Evolutionary conservation across 2,113 vertebrate genomes (phyloP), one percentile per base, ranked within the genome.

Genomic region (Eolophus roseicapilla): DNA sequence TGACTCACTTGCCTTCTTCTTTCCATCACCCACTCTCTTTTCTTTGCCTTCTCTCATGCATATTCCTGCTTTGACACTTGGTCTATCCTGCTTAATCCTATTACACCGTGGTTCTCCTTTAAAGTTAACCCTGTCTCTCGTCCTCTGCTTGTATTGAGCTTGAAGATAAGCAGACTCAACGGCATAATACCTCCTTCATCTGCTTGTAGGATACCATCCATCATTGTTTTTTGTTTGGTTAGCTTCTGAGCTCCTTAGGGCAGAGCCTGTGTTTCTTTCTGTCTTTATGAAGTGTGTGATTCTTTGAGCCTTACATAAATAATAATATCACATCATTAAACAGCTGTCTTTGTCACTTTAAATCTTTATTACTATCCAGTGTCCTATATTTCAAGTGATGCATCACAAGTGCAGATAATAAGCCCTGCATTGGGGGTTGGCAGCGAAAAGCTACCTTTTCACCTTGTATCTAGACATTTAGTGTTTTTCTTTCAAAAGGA

Each of bases 1-100:
- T 96, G 93, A 96, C 92, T 96, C 95, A 95, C 80, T 96, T 90
- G 85, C 80, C 79, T 90, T 71, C 79, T 95, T 86, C 68, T 91
- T 95, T 93, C 92, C 92, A 64, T 96, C 95, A 93, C 88, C 92
- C 90, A 84, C 95, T 96, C 78, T 90, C 80, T 91, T 86, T 79
- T 89, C 82, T 78, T 83, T 96, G 62, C 82, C 80, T 94, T 29
- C 24, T 96, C 83, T 96, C 68, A 88, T 90, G 55, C 88, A 75
- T 92, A 90, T 95, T 95, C 88, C 80, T 92, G 46, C 73, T 90
- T 86, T 86, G 90, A 95, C 90, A 76, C 80, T 96, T 83, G 69
- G 43, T 93, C 93, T 90, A 0, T 90, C 88, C 73, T 88, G 52
- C 69, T 90, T 95, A 94, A 96, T 96, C 75, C 77, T 92, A 64